These are phyloP conservation scores for Hippopotamyrus pictus DNA, from an alignment of 2,797 vertebrate species.

Conservation along the genomic window DNA sequence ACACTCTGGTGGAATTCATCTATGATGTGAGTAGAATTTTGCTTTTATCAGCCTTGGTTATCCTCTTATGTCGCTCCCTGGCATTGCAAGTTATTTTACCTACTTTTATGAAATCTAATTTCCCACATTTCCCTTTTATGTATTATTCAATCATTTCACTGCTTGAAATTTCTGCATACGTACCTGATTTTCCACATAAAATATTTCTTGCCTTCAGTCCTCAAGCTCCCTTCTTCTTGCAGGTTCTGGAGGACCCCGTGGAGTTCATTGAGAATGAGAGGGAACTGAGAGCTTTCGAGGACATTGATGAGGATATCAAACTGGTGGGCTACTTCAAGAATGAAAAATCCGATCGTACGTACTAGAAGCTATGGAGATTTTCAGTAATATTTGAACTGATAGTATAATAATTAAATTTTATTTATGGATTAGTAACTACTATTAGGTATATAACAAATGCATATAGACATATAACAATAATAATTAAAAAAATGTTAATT, in stretches of 20 bases:
- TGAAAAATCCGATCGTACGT: slow-evolving; percentile 83
- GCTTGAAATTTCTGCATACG: not conserved
- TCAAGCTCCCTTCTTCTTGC: not conserved
- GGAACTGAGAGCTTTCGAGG: slow-evolving; percentile 76
- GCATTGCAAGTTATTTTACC: not conserved
- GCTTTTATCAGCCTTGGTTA: not conserved
- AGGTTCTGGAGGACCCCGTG: slow-evolving; percentile 85
- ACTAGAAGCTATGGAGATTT: slow-evolving; percentile 41
- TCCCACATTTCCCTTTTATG: not conserved
- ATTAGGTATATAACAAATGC: not conserved
- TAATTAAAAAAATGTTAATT: not conserved
- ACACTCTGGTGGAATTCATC: slow-evolving; percentile 84
- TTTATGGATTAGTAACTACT: not conserved
- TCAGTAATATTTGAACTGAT: not conserved
- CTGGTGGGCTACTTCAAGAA: slow-evolving; percentile 88
- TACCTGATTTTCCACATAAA: not conserved
- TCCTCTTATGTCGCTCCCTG: not conserved
- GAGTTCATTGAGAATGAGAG: slow-evolving; percentile 76
- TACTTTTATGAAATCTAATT: not conserved
- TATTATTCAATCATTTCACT: not conserved
- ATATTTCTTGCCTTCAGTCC: not conserved
- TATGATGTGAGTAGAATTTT: slow-evolving; percentile 72
- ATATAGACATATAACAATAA: not conserved
- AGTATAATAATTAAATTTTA: not conserved
- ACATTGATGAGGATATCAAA: slow-evolving; percentile 81